phyloP scores from a whole-genome alignment of 1,140 invertebrate species.

The Choristoneura fumiferana region DNA sequence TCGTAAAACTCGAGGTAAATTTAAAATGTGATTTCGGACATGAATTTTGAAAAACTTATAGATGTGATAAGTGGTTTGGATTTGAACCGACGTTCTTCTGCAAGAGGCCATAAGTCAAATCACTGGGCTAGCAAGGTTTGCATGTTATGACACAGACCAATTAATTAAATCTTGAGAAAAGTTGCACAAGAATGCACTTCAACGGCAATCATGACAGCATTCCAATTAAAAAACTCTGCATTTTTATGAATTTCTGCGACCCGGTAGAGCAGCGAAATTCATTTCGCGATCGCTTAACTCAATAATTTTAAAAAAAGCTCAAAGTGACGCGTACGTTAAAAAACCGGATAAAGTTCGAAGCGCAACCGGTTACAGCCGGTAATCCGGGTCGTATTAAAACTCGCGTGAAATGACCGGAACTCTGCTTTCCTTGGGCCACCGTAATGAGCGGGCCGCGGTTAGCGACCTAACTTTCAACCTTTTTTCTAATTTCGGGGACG shows the following conservation, averaged over 20 bases:
- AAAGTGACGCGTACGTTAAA: slow-evolving; percentile 14
- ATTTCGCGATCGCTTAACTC: slow-evolving; percentile 9
- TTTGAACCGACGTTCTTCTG: too few species aligned
- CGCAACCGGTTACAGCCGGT: slow-evolving; percentile 5
- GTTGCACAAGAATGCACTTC: background rate
- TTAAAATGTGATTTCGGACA: too few species aligned
- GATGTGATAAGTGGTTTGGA: too few species aligned
- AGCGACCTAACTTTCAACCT: slow-evolving; percentile 11
- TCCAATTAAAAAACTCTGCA: slow-evolving; percentile 10
- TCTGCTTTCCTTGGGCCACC: slow-evolving; percentile 13
- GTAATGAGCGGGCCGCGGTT: slow-evolving; percentile 13
- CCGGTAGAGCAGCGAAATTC: slow-evolving; percentile 3
- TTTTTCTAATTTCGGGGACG: slow-evolving; percentile 1
- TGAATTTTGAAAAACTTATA: too few species aligned
- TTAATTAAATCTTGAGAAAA: background rate
- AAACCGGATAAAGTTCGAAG: slow-evolving; percentile 15
- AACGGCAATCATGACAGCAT: background rate
- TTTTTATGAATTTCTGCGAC: slow-evolving; percentile 5
- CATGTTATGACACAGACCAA: too few species aligned
- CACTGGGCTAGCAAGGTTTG: too few species aligned
- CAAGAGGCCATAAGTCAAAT: too few species aligned
- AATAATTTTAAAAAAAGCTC: slow-evolving; percentile 15
- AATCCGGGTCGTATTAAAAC: slow-evolving; percentile 16
- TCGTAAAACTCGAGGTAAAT: too few species aligned
- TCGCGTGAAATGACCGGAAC: slow-evolving; percentile 17